phyloP scores from a whole-genome alignment of 2,113 vertebrate species.

The Hypomesus transpacificus region DNA sequence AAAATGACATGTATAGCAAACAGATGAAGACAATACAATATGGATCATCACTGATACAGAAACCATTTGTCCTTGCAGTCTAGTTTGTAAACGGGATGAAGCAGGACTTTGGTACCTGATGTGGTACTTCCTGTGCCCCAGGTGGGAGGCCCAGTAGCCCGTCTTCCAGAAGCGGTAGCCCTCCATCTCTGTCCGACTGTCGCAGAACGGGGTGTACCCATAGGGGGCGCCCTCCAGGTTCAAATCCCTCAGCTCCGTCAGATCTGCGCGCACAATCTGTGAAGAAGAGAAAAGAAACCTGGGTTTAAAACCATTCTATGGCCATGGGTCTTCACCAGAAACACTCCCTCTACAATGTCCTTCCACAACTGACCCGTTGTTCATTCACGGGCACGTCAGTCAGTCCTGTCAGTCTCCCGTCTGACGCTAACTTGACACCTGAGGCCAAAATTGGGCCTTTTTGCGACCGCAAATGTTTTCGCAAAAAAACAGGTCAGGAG shows the following conservation, averaged over 20 bases:
- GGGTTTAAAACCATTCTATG: neutral
- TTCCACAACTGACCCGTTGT: too few species aligned
- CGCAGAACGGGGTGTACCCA: slow-evolving; percentile 95
- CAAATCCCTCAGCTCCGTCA: slow-evolving; percentile 87
- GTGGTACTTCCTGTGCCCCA: slow-evolving; percentile 89
- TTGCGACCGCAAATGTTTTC: too few species aligned
- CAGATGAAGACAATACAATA: too few species aligned
- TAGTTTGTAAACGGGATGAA: too few species aligned
- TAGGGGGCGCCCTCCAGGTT: slow-evolving; percentile 90
- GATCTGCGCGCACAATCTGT: slow-evolving; percentile 91
- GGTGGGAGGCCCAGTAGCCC: slow-evolving; percentile 94
- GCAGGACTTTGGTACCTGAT: slow-evolving; percentile 80
- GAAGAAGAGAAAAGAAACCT: slow-evolving; percentile 17
- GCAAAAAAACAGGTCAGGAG: too few species aligned
- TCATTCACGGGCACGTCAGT: too few species aligned
- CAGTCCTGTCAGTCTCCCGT: too few species aligned
- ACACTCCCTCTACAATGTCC: neutral
- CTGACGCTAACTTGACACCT: too few species aligned
- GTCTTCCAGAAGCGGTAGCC: slow-evolving; percentile 97
- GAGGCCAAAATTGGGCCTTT: too few species aligned
- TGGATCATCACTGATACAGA: too few species aligned
- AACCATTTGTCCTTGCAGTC: too few species aligned
- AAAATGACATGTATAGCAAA: too few species aligned
- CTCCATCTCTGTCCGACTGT: slow-evolving; percentile 93
- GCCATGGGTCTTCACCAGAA: neutral